A percentile compares a stretch with the other conserved stretches of the same genome.
phyloP scores from a whole-genome alignment of 2,113 vertebrate genomes.

The Nibea albiflora region DNA sequence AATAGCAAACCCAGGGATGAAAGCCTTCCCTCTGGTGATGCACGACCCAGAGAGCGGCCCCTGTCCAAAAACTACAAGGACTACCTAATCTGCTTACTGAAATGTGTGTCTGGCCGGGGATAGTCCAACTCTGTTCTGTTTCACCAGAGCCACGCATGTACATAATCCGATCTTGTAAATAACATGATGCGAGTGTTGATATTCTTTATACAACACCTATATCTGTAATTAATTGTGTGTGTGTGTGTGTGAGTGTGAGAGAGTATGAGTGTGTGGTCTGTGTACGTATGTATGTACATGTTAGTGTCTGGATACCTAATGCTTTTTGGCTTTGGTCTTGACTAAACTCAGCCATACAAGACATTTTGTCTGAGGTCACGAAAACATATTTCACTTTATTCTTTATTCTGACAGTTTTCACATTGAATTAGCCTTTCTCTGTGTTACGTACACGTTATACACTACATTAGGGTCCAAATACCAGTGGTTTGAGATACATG shows the following conservation, averaged over 20 bases:
- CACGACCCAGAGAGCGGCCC: conserved; percentile 76
- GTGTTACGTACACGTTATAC: conserved; percentile 66
- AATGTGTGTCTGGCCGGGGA: conserved; percentile 21
- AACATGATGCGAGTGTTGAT: conserved; percentile 66
- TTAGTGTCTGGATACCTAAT: conserved; percentile 66
- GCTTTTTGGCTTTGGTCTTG: conserved; percentile 73
- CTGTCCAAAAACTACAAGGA: conserved; percentile 80
- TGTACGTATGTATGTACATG: conserved; percentile 58
- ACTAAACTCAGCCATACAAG: conserved; percentile 72
- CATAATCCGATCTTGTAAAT: conserved; percentile 73
- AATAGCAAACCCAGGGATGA: conserved; percentile 76
- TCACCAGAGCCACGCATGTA: conserved; percentile 59
- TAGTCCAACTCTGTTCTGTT: conserved; percentile 32
- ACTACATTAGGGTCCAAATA: conserved; percentile 75
- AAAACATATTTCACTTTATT: conserved; percentile 56
- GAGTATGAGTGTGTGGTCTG: too few species aligned
- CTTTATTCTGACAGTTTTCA: conserved; percentile 48
- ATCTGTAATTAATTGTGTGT: conserved; percentile 60
- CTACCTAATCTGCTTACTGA: conserved; percentile 77
- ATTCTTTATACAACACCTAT: conserved; percentile 62
- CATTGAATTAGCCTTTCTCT: conserved; percentile 57
- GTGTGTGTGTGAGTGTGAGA: conserved; percentile 36
- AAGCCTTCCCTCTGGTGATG: conserved; percentile 79
- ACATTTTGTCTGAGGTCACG: conserved; percentile 71
- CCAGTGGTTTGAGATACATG: conserved; percentile 58